These are phyloP conservation scores for Chrysolina americana DNA, from an alignment of 2,888 invertebrate genomes.

Conservation along the genomic window DNA sequence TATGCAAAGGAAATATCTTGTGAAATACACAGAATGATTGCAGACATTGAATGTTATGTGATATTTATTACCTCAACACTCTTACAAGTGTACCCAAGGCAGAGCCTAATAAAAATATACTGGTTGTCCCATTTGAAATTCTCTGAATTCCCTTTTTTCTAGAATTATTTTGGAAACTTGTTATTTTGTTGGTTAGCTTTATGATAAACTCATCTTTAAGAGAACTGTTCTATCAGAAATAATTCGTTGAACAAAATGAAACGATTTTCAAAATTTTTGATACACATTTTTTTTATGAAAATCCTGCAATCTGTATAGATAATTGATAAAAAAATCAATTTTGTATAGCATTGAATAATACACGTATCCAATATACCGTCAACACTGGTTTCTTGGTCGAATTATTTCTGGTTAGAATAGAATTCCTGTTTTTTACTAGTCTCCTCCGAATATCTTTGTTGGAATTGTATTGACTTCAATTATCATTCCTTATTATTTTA, in stretches of 20 bases:
- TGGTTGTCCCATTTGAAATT: not conserved
- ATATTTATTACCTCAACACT: too few relatives aligned
- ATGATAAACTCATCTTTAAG: not conserved
- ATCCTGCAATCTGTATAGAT: not conserved
- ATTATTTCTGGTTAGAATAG: not conserved
- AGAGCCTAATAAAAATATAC: not conserved
- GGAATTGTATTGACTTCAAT: constrained; percentile 2
- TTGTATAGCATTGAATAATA: not conserved
- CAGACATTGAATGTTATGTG: not conserved
- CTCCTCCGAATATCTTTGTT: not conserved
- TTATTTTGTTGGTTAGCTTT: not conserved
- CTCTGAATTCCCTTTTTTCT: not conserved
- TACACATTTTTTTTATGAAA: not conserved
- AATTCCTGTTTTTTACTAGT: constrained; percentile 2
- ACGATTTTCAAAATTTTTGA: not conserved
- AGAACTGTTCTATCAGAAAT: not conserved
- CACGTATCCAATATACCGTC: not conserved
- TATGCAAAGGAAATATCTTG: too few relatives aligned
- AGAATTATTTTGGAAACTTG: not conserved
- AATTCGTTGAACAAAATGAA: not conserved
- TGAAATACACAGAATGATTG: not conserved
- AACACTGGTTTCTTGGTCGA: not conserved
- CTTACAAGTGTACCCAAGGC: too few relatives aligned
- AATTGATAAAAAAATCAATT: not conserved
- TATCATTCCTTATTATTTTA: constrained; percentile 28